Conservation (phyloP, 2,888 invertebrate species). For the Leptopilina drosophilae region DNA sequence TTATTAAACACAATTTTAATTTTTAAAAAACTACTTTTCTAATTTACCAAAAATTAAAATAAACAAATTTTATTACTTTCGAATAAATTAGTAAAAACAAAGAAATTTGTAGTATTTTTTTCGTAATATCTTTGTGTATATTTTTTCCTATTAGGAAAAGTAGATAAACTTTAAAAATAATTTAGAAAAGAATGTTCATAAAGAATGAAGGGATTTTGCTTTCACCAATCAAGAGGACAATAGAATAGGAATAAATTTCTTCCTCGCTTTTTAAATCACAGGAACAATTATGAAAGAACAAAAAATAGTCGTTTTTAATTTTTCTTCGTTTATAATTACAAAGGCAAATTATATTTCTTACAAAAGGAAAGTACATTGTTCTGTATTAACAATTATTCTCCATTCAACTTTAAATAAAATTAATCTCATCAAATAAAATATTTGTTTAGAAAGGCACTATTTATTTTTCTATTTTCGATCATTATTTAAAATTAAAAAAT, state of each 20-base stretch:
- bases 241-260: slow-evolving; percentile 1
- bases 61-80: not conserved
- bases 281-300: not conserved
- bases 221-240: slow-evolving; percentile 22
- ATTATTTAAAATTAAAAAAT: no score
- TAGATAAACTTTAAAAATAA: slow-evolving; percentile 8
- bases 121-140: not conserved
- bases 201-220: not conserved
- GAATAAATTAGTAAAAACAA: not conserved
- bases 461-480: no score
- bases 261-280: not conserved
- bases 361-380: not conserved
- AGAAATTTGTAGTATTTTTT: not conserved
- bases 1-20: not conserved
- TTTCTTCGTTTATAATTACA: not conserved
- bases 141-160: not conserved
- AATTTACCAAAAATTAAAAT: not conserved
- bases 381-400: no score
- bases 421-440: no score
- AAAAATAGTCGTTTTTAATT: not conserved
- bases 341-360: not conserved
- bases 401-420: no score
- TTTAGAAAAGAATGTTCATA: not conserved
- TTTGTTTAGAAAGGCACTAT: no score
- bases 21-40: not conserved